Conservation (phyloP, 1,140 invertebrate species). For the Temnothorax nylanderi region DNA sequence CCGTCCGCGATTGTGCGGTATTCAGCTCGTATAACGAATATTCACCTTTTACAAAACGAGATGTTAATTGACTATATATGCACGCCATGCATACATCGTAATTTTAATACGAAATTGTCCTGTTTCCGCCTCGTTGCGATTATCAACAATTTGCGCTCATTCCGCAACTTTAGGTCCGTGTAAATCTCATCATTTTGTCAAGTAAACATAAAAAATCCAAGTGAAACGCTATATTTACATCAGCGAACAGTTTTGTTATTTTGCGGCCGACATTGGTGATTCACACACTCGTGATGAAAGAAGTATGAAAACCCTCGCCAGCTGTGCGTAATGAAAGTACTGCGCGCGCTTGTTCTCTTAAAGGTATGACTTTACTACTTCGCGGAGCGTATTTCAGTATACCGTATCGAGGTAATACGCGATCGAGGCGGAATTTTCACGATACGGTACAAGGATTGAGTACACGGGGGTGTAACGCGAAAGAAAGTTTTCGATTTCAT, state of each 20-base stretch:
- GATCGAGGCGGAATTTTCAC: background rate
- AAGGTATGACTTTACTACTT: background rate
- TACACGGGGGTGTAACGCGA: background rate
- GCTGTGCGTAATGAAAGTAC: constrained; percentile 7
- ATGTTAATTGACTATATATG: background rate
- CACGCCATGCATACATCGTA: background rate
- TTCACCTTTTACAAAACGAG: background rate
- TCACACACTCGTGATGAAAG: constrained; percentile 1
- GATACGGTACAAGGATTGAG: background rate
- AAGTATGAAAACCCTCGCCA: constrained; percentile 6
- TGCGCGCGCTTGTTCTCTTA: background rate
- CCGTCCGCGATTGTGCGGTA: background rate
- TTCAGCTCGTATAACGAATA: background rate
- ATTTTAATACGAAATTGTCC: background rate
- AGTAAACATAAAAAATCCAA: too few species aligned
- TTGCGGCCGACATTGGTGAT: background rate
- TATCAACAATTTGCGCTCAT: background rate
- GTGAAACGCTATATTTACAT: constrained; percentile 9
- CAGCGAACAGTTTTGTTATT: constrained; percentile 6
- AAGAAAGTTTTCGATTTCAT: constrained; percentile 53
- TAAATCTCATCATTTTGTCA: background rate
- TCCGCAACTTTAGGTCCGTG: background rate
- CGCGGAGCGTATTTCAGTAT: background rate
- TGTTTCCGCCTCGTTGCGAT: background rate
- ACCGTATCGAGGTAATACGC: background rate